phyloP scores from a whole-genome alignment of 64 coral and sea anemone species.

The Dendrophyllia cribrosa region DNA sequence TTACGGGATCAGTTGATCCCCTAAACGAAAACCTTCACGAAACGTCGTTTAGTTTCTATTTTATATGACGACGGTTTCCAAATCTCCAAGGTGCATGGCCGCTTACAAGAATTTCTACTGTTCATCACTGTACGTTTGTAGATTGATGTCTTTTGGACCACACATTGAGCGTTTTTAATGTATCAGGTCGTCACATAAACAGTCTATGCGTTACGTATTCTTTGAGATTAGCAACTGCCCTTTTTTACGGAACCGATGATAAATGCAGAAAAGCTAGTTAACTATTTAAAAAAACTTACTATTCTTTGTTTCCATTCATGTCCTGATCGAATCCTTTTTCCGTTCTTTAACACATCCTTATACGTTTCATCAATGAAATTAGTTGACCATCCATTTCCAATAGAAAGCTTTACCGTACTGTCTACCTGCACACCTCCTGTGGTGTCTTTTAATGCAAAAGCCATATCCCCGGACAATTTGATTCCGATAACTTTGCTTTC shows the following conservation, averaged over 20 bases:
- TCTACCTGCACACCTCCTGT: not conserved
- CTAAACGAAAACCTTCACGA: too few relatives aligned
- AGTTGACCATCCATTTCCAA: not conserved
- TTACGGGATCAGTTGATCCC: too few relatives aligned
- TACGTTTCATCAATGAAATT: not conserved
- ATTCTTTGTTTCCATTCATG: not conserved
- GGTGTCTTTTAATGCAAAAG: not conserved
- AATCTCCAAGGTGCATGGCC: too few relatives aligned
- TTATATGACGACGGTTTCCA: too few relatives aligned
- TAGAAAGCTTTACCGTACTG: not conserved
- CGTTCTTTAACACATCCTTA: not conserved
- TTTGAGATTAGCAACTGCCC: too few relatives aligned
- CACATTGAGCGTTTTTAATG: too few relatives aligned
- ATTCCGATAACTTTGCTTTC: conserved; percentile 19
- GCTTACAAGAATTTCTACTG: too few relatives aligned
- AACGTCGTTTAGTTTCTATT: too few relatives aligned
- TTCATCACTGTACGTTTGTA: too few relatives aligned
- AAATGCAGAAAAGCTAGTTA: not conserved
- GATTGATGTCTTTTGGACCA: too few relatives aligned
- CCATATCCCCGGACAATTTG: not conserved
- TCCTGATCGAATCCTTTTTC: not conserved
- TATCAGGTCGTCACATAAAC: too few relatives aligned
- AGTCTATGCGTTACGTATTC: not conserved
- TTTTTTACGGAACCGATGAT: too few relatives aligned
- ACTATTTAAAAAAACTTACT: not conserved